Evolutionary conservation across 2,888 invertebrate species (phyloP), one percentile per base, ranked within the genome.

Genomic region (Ferrisia virgata): DNA sequence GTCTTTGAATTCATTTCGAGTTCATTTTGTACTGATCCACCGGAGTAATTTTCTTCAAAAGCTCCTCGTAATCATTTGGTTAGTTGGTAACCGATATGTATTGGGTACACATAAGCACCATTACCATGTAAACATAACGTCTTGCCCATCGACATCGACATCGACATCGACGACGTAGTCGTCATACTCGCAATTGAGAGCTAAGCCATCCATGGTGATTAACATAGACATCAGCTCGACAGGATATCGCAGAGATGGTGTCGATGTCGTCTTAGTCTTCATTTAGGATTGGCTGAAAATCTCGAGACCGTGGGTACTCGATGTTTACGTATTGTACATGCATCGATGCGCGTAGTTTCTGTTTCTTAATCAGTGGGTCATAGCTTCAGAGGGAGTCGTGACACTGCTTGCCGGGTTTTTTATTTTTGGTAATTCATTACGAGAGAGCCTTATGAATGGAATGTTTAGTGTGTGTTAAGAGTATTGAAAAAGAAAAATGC

Each of bases 281-380:
- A n/a, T n/a, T n/a, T n/a, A n/a, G n/a, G n/a, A n/a, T n/a, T n/a
- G n/a, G n/a, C n/a, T n/a, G n/a, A n/a, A n/a, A n/a, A n/a, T n/a
- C n/a, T n/a, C n/a, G n/a, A n/a, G n/a, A n/a, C n/a, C n/a, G n/a
- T n/a, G n/a, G n/a, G n/a, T n/a, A n/a, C n/a, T n/a, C n/a, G n/a
- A n/a, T n/a, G n/a, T n/a, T n/a, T n/a, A n/a, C n/a, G n/a, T 47
- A 2, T 40, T 40, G 6, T 4, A 11, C 13, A 40, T 2, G 40
- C 8, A 9, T 4, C n/a, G 47, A 18, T 18, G 6, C 47, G 9
- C 5, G 47, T 47, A 40, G 18, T 6, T 22, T n/a, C 53, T 18
- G 58, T 64, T 64, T 64, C 58, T 47, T 47, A 47, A 64, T 64
- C 58, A 64, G 58, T 64, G 58, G 58, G 58, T 64, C 58, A 64